phyloP scores from a whole-genome alignment of 2,113 vertebrate genomes.

The Lates calcarifer region DNA sequence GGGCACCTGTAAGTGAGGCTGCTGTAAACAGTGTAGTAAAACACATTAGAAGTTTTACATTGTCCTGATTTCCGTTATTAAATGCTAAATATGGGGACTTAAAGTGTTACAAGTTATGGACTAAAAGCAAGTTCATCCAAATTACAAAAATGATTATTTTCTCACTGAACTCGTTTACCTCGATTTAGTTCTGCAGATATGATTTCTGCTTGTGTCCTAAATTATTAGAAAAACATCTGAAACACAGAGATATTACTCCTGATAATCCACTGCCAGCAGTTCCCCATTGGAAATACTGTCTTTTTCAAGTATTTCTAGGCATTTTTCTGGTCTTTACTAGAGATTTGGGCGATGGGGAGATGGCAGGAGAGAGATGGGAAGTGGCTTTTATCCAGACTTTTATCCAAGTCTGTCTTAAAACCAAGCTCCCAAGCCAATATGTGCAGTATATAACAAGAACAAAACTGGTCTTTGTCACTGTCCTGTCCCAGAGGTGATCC shows the following conservation, averaged over 20 bases:
- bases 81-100: too few species aligned
- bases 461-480: too few species aligned
- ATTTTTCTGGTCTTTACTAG: neutral
- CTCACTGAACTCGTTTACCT: neutral
- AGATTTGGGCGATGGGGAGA: too few species aligned
- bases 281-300: neutral
- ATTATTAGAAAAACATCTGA: neutral
- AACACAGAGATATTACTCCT: too few species aligned
- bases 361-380: too few species aligned
- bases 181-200: neutral
- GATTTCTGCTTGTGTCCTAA: neutral
- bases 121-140: neutral
- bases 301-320: neutral
- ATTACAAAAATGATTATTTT: neutral
- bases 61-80: too few species aligned
- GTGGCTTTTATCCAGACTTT: too few species aligned
- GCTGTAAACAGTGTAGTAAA: neutral
- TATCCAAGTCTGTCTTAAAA: neutral
- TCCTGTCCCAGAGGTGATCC: too few species aligned
- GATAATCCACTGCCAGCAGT: neutral
- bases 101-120: neutral
- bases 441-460: neutral
- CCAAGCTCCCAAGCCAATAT: neutral
- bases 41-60: too few species aligned
- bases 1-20: too few species aligned